These are phyloP conservation scores for Drosophila suzukii DNA, from an alignment of 1,140 invertebrate species.

Conservation along the genomic window DNA sequence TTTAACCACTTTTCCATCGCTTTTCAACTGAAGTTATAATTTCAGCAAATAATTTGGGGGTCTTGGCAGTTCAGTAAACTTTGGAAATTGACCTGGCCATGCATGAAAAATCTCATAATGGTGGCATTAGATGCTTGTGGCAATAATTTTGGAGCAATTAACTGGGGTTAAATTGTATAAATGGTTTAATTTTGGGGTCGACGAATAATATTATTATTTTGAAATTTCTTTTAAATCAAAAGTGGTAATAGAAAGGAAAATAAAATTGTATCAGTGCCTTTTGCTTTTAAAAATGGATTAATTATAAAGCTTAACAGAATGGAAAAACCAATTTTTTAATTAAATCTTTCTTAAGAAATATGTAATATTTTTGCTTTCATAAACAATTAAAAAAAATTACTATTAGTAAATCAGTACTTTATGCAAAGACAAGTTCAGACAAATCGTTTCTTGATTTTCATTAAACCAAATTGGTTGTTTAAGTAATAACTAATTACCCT, in stretches of 20 bases:
- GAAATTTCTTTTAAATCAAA: neutral
- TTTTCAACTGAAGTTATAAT: constrained; percentile 17
- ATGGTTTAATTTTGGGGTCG: no score
- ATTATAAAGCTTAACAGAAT: no score
- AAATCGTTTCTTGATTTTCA: neutral
- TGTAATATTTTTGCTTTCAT: no score
- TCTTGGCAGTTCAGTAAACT: constrained; percentile 37
- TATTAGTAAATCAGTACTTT: no score
- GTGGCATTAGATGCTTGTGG: constrained; percentile 24
- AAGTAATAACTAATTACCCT: neutral
- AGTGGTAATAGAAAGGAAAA: neutral
- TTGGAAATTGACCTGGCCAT: constrained; percentile 17
- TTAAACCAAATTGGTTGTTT: neutral
- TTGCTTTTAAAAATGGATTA: no score
- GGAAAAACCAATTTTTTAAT: no score
- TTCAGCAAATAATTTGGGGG: constrained; percentile 21
- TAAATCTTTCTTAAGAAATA: no score
- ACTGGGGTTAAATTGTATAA: neutral
- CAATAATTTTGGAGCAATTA: constrained; percentile 13
- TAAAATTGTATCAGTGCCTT: neutral
- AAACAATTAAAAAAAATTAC: no score
- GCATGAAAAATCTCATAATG: constrained; percentile 38
- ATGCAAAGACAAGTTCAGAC: neutral
- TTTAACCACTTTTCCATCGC: constrained; percentile 14
- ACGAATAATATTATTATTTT: neutral